These are phyloP conservation scores for Phanerotoma sp. DNA, from an alignment of 2,888 invertebrate species.

Conservation along the genomic window DNA sequence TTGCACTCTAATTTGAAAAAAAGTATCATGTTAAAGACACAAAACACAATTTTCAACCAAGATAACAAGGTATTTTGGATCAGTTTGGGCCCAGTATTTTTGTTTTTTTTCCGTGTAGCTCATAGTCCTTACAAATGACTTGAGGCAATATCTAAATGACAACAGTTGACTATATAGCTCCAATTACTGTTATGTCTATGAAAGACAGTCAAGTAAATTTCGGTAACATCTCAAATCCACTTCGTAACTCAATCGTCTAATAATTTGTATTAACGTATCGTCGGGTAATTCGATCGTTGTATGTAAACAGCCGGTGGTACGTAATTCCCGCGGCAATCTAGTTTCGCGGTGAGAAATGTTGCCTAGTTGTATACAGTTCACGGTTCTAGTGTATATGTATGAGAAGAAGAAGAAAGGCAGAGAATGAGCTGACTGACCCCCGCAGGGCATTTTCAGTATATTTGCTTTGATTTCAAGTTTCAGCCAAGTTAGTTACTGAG, in stretches of 20 bases:
- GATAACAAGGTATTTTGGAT: too few relatives aligned
- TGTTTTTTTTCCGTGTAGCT: too few relatives aligned
- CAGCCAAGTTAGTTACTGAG: conserved; percentile 53
- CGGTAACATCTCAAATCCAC: background rate
- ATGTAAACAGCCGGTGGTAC: conserved; percentile 27
- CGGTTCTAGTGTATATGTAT: background rate
- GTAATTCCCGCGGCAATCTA: conserved; percentile 25
- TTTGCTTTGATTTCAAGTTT: conserved; percentile 57
- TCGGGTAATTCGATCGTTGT: conserved; percentile 29
- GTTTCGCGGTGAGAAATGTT: conserved; percentile 25
- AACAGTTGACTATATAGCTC: too few relatives aligned
- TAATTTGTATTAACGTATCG: conserved; percentile 27
- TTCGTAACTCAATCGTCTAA: conserved; percentile 24
- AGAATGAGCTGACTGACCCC: conserved; percentile 42
- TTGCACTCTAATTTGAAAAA: too few relatives aligned
- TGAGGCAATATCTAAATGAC: too few relatives aligned
- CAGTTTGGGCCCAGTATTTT: too few relatives aligned
- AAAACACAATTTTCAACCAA: too few relatives aligned
- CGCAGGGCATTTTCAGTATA: conserved; percentile 51
- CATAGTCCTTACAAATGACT: background rate
- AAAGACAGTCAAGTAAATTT: background rate
- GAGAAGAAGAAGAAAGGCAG: conserved; percentile 1
- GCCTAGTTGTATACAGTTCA: conserved; percentile 10
- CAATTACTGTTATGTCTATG: background rate
- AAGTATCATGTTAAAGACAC: too few relatives aligned